Percentiles rank a stretch among this genome's conserved stretches.
phyloP scores from a whole-genome alignment of 2,113 vertebrate genomes.

The Crotalus tigris region DNA sequence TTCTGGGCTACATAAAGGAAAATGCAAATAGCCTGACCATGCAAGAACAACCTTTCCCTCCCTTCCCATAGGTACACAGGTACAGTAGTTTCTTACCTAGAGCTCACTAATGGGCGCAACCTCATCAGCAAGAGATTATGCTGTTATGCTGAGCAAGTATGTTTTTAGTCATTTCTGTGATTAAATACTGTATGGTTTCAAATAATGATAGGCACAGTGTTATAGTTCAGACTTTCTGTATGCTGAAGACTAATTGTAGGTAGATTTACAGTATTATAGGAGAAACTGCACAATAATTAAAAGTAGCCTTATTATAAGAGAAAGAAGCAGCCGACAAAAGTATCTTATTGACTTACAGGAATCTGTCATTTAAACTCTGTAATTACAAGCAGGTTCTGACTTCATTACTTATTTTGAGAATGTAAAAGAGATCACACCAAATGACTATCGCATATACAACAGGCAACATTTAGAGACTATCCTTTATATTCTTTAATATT shows the following conservation, averaged over 20 bases:
- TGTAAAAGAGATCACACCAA: not conserved
- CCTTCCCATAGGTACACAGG: not conserved
- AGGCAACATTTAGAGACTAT: not conserved
- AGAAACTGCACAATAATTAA: not conserved
- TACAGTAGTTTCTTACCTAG: not conserved
- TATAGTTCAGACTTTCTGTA: not conserved
- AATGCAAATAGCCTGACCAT: not conserved
- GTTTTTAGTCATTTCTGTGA: not conserved
- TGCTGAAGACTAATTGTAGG: not conserved
- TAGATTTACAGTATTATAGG: not conserved
- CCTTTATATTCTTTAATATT: not conserved
- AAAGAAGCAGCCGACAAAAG: not conserved
- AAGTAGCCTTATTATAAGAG: not conserved
- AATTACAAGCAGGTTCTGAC: not conserved
- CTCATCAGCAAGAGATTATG: not conserved
- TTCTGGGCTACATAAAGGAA: not conserved
- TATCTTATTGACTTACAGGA: not conserved
- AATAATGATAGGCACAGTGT: not conserved
- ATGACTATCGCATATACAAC: not conserved
- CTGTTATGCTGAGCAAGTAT: not conserved
- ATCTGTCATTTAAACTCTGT: not conserved
- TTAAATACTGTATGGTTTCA: not conserved
- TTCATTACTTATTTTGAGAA: not conserved
- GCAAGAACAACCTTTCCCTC: not conserved
- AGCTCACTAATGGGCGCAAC: not conserved